These are phyloP conservation scores for Gopherus evgoodei DNA, from an alignment of 2,113 vertebrate species.

Conservation along the genomic window DNA sequence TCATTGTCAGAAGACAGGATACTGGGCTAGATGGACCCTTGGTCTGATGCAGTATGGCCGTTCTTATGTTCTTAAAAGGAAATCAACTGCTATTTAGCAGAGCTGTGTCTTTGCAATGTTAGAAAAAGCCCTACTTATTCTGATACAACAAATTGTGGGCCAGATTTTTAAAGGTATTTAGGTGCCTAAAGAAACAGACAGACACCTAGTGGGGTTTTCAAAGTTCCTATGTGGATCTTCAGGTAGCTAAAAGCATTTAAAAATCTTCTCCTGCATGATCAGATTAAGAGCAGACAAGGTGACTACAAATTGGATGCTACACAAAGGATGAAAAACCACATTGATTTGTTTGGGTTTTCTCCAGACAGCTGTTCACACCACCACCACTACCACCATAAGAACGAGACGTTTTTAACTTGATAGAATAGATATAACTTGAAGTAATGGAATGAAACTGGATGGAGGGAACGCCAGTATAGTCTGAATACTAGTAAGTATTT, in stretches of 20 bases:
- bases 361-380: not conserved
- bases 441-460: not conserved
- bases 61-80: not conserved
- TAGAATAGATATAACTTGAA: not conserved
- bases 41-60: too few relatives aligned
- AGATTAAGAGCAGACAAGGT: not conserved
- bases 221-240: too few relatives aligned
- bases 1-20: too few relatives aligned
- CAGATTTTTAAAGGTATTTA: not conserved
- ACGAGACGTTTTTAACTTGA: not conserved
- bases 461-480: rapidly evolving
- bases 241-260: not conserved
- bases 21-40: too few relatives aligned
- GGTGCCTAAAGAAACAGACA: not conserved
- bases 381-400: not conserved
- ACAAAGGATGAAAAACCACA: not conserved
- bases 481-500: not conserved
- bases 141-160: not conserved
- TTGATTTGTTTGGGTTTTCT: not conserved
- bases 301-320: not conserved
- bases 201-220: not conserved
- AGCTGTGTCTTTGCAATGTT: not conserved
- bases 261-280: not conserved
- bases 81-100: not conserved
- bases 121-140: not conserved